Evolutionary conservation across 2,113 vertebrate species (phyloP), one percentile per base, ranked within the genome.

Genomic region (Chaenocephalus aceratus): DNA sequence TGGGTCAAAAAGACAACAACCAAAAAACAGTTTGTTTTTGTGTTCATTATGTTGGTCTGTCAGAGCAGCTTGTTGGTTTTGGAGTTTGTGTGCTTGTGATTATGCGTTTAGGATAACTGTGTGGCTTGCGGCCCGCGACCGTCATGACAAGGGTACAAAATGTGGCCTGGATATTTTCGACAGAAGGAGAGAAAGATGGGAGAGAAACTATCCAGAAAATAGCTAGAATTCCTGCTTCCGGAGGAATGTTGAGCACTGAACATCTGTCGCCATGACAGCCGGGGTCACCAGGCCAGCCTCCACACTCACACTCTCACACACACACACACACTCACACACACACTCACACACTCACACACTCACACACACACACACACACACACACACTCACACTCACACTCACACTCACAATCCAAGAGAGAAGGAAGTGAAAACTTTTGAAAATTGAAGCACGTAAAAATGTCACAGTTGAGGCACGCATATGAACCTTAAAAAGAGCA

Each of bases 181-280:
- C 49, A 9, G 62, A 66, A 36, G 41, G 13, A 44, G 44, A 34
- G 45, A 56, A 46, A n/a, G 58, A 75, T 23, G 36, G 26, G 75
- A 72, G 63, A 56, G 46, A 53, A 18, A 73, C 57, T 58, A 67
- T 85, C 86, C 79, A 88, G 81, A 91, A 90, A 90, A 94, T 93
- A 87, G 77, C 84, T 92, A 83, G 79, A 92, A 94, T 94, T 90
- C 91, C 89, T 94, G 75, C 88, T 92, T 92, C 87, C 90, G 92
- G 80, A 84, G 89, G 92, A 94, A 95, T 90, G 87, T 83, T 41
- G 83, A 89, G 86, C 74, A 75, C 84, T 79, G 88, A 94, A 92
- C 93, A 94, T 94, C 92, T 95, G 94, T 90, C 90, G 54, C 88
- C 84, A 90, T 93, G 94, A 92, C 90, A 91, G 89, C 88, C 66